These are phyloP conservation scores for Mythimna loreyi DNA, from an alignment of 2,888 invertebrate species.

Conservation along the genomic window DNA sequence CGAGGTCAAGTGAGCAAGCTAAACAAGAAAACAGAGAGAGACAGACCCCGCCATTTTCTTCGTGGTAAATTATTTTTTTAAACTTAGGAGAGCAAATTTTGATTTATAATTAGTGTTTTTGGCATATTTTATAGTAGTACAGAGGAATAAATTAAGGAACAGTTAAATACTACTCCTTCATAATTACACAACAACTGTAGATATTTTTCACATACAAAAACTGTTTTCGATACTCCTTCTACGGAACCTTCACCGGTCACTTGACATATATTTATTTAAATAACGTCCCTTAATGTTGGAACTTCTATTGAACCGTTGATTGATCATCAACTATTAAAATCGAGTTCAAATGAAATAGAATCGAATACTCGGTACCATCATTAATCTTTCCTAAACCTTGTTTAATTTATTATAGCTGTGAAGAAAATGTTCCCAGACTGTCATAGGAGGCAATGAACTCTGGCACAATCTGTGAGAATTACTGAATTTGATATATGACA, in stretches of 20 bases:
- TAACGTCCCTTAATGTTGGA: constrained; percentile 57
- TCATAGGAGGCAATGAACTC: constrained; percentile 48
- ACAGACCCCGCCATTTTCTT: too few relatives aligned
- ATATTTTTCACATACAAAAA: neutral
- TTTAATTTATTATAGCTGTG: constrained; percentile 63
- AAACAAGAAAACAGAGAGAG: too few relatives aligned
- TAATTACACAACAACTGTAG: too few relatives aligned
- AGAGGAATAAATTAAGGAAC: too few relatives aligned
- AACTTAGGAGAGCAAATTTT: too few relatives aligned
- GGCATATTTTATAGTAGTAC: too few relatives aligned
- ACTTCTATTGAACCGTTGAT: constrained; percentile 72
- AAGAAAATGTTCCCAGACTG: constrained; percentile 65
- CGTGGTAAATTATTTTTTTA: too few relatives aligned
- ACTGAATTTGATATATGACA: constrained; percentile 44
- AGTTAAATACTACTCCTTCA: too few relatives aligned
- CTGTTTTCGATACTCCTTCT: neutral
- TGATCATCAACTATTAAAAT: constrained; percentile 76
- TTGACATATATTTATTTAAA: constrained; percentile 58
- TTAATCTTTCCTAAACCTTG: constrained; percentile 77
- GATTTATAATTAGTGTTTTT: too few relatives aligned
- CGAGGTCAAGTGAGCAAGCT: too few relatives aligned
- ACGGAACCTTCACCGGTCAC: constrained; percentile 46
- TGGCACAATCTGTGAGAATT: constrained; percentile 47
- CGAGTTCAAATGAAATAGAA: constrained; percentile 72
- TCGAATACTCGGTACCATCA: constrained; percentile 72